phyloP scores from a whole-genome alignment of 2,797 vertebrate species.

The Cossypha heuglini region DNA sequence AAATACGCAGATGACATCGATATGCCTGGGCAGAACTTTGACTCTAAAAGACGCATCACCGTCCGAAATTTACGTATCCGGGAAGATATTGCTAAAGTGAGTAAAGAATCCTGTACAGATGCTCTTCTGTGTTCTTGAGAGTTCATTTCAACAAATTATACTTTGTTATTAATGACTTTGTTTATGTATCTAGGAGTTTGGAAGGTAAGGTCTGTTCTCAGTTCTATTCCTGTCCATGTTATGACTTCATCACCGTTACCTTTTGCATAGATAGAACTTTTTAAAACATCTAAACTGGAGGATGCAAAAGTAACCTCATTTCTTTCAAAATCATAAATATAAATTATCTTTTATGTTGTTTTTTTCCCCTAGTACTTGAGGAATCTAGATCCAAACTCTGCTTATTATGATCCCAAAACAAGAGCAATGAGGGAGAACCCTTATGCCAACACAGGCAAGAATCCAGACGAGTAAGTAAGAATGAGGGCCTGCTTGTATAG shows the following conservation, averaged over 20 bases:
- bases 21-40: constrained; percentile 99
- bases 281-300: background rate
- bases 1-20: constrained; percentile 99
- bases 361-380: constrained; percentile 86
- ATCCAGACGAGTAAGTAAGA: constrained; percentile 91
- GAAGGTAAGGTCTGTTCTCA: background rate
- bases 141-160: background rate
- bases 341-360: background rate
- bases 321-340: background rate
- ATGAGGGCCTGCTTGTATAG: background rate
- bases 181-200: background rate
- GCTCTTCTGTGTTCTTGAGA: background rate
- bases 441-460: constrained; percentile 93
- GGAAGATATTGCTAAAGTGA: constrained; percentile 97
- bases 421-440: constrained; percentile 99
- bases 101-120: background rate
- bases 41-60: constrained; percentile 97
- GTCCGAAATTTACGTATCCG: constrained; percentile 95
- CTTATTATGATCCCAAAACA: constrained; percentile 98
- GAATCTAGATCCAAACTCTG: constrained; percentile 97
- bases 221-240: background rate
- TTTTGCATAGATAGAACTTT: background rate
- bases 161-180: accelerated
- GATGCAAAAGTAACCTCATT: background rate
- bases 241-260: accelerated